Percentiles rank a stretch among this genome's conserved stretches.
phyloP scores from a whole-genome alignment of 2,888 invertebrate genomes.

The Mesorhabditis belari region DNA sequence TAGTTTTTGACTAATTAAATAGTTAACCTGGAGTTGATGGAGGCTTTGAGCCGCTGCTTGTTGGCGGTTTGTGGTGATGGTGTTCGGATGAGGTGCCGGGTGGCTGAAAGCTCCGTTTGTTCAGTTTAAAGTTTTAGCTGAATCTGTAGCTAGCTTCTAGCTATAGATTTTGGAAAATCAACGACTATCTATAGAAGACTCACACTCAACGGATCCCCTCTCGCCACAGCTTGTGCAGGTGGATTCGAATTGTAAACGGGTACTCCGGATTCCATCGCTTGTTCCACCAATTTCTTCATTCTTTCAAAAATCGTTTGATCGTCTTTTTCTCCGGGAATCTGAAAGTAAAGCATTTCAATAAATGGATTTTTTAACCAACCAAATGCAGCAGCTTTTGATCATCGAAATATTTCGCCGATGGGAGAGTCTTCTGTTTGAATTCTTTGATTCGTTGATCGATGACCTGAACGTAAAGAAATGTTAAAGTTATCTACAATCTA shows the following conservation, averaged over 20 bases:
- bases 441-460: slow-evolving; percentile 40
- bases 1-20: not conserved
- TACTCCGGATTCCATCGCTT: slow-evolving; percentile 41
- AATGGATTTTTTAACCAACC: slow-evolving; percentile 20
- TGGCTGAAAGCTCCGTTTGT: too few species aligned
- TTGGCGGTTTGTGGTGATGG: not conserved
- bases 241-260: slow-evolving; percentile 16
- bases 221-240: slow-evolving; percentile 2
- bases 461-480: too few species aligned
- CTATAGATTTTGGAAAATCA: not conserved
- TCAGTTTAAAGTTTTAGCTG: not conserved
- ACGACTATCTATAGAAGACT: not conserved
- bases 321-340: slow-evolving; percentile 52
- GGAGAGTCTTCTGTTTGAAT: slow-evolving; percentile 52
- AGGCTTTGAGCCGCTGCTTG: not conserved
- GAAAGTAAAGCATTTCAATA: slow-evolving; percentile 4
- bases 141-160: not conserved
- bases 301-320: slow-evolving; percentile 46
- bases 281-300: slow-evolving; percentile 39
- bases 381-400: slow-evolving; percentile 51
- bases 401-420: slow-evolving; percentile 53
- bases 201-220: not conserved
- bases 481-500: too few species aligned
- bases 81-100: too few species aligned
- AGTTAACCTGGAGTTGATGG: not conserved